These are phyloP conservation scores for Callionymus lyra DNA, from an alignment of 2,113 vertebrate genomes.

Conservation along the genomic window DNA sequence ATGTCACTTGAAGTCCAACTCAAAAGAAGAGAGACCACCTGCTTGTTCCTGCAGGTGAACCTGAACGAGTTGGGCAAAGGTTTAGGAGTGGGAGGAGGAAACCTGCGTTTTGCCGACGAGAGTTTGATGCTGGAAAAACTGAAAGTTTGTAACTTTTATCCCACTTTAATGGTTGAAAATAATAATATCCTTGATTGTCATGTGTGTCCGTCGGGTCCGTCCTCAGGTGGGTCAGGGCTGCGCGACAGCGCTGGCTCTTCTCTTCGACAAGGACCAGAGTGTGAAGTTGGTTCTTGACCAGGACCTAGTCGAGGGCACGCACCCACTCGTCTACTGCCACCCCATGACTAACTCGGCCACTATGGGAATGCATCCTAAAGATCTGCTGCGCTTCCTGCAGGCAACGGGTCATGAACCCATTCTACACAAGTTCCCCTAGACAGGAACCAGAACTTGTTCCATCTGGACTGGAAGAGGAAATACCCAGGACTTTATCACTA, in stretches of 20 bases:
- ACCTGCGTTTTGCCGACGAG: constrained; percentile 85
- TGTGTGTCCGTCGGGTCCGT: not conserved
- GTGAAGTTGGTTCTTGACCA: constrained; percentile 80
- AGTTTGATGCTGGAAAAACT: constrained; percentile 81
- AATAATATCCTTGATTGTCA: too few species aligned
- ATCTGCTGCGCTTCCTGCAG: constrained; percentile 80
- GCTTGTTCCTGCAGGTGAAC: constrained; percentile 48
- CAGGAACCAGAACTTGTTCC: fast-evolving
- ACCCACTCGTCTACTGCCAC: constrained; percentile 81
- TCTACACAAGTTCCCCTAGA: constrained; percentile 60
- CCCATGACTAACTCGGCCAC: constrained; percentile 88
- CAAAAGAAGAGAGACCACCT: too few species aligned
- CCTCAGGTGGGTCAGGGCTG: constrained; percentile 77
- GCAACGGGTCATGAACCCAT: constrained; percentile 81
- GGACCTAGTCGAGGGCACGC: constrained; percentile 71
- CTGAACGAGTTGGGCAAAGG: constrained; percentile 86
- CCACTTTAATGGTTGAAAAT: too few species aligned
- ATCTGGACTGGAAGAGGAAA: not conserved
- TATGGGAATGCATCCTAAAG: constrained; percentile 75
- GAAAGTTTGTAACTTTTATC: constrained; percentile 29
- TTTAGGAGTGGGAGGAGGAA: constrained; percentile 78
- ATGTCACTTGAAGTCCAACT: too few species aligned
- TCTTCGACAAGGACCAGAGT: constrained; percentile 71
- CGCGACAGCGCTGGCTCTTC: constrained; percentile 78
- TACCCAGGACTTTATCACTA: not conserved